Base-by-base conservation (phyloP, 1,140 invertebrate genomes). In the Drosophila novamexicana region DNA sequence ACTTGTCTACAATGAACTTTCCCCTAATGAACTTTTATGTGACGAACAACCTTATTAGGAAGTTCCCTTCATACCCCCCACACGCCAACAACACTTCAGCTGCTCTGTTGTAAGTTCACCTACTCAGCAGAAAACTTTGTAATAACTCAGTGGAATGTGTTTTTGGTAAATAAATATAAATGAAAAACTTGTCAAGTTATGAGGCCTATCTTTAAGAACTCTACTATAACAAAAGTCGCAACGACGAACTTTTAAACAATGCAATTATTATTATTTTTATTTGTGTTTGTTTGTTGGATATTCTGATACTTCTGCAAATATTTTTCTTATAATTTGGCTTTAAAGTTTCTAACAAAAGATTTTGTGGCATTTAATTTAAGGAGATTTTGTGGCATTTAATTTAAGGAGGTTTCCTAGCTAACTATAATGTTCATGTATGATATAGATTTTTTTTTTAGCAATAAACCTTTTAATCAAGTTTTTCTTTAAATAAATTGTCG, bases 11-110 rank as follows among this genome's bases (percentile, higher is more conserved):
- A 57, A 50, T 50, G 53, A 73, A 67, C 70, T 73, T 53, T 59
- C 40, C 47, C 54, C 53, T 61, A 73, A 61, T 74, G 58, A 74
- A 74, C 50, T 74, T 74, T 74, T 68, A 47, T 68, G 64, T 73
- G 70, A 54, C 49, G 70, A 68, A 73, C 70, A 68, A 68, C 49
- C 70, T 73, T 68, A 73, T 73, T 73, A 68, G 40, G 40, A 70
- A 70, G 16, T 63, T 70, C 7, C 37, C 7, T 14, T 4, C 29
- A n/a, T 1, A 6, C 9, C 3, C 12, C 18, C 12, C 8, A 14
- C 14, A 14, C 14, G 0, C 14, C 14, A 14, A 14, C 14, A 10
- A 22, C 6, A 44, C 29, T 40, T 47, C 45, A 9, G 12, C 40
- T 49, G 22, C 22, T 29, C 6, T 3, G 1, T 5, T 18, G 49